These are phyloP conservation scores for Pipa parva DNA, from an alignment of 2,113 vertebrate genomes.

Conservation along the genomic window DNA sequence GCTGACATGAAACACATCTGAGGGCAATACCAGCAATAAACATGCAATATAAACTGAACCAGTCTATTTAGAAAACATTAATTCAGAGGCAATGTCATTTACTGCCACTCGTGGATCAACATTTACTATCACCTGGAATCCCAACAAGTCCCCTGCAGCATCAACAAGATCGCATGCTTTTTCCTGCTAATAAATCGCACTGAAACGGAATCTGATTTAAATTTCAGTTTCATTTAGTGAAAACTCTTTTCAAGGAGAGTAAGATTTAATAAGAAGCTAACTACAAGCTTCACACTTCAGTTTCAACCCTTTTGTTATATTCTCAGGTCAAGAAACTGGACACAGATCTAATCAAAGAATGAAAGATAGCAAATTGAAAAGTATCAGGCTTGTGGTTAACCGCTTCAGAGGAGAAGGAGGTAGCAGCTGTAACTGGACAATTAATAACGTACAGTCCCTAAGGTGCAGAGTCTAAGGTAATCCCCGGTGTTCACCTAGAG, in stretches of 20 bases:
- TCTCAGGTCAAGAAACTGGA: too few species aligned
- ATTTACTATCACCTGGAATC: constrained; percentile 38
- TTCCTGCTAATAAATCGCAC: constrained; percentile 5
- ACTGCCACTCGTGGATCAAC: constrained; percentile 21
- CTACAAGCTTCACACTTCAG: too few species aligned
- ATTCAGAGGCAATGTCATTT: constrained; percentile 37
- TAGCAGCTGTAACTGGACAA: too few species aligned
- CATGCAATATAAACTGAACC: constrained; percentile 32
- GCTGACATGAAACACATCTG: constrained; percentile 30
- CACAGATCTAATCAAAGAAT: too few species aligned
- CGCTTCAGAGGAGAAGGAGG: too few species aligned
- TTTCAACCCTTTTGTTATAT: too few species aligned
- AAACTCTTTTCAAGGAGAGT: background rate
- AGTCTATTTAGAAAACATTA: constrained; percentile 39
- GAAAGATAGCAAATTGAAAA: too few species aligned
- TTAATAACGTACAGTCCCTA: too few species aligned
- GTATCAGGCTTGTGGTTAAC: too few species aligned
- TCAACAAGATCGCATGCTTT: background rate
- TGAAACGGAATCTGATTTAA: background rate
- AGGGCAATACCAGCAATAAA: constrained; percentile 21
- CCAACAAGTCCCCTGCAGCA: constrained; percentile 35
- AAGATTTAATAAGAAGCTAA: background rate
- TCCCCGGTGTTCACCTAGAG: too few species aligned
- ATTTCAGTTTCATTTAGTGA: constrained; percentile 3
- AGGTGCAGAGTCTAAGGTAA: too few species aligned